These are phyloP conservation scores for Puffinus mauretanicus DNA, from an alignment of 2,113 vertebrate genomes.

Conservation along the genomic window DNA sequence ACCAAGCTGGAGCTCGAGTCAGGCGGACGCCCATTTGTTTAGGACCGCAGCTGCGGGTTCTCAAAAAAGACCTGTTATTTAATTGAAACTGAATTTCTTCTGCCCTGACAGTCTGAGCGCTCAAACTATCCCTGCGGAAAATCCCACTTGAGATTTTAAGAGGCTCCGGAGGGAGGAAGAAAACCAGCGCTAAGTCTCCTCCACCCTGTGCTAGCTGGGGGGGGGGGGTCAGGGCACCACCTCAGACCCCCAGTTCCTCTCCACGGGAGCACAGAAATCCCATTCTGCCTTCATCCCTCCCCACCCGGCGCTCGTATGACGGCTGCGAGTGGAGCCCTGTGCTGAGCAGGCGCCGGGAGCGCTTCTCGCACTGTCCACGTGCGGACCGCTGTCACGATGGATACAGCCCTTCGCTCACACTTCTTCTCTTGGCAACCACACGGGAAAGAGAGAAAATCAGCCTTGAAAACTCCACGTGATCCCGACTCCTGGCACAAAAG, in stretches of 20 bases:
- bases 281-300: rapidly evolving
- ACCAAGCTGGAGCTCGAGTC: neutral
- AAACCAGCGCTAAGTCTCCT: neutral
- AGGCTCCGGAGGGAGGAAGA: neutral
- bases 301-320: rapidly evolving
- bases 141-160: neutral
- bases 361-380: rapidly evolving
- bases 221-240: neutral
- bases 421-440: neutral
- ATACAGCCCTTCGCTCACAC: neutral
- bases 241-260: neutral
- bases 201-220: neutral
- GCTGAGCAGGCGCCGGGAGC: rapidly evolving
- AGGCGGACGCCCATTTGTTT: neutral
- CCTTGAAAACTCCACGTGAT: neutral
- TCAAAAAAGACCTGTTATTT: neutral
- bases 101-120: neutral
- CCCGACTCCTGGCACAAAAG: neutral
- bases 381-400: rapidly evolving
- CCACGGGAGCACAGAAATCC: neutral
- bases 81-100: neutral
- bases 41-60: neutral
- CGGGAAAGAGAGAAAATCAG: neutral
- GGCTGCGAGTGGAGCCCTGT: neutral
- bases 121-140: neutral